These are phyloP conservation scores for Notothenia rossii DNA, from an alignment of 2,113 vertebrate species.

Conservation along the genomic window DNA sequence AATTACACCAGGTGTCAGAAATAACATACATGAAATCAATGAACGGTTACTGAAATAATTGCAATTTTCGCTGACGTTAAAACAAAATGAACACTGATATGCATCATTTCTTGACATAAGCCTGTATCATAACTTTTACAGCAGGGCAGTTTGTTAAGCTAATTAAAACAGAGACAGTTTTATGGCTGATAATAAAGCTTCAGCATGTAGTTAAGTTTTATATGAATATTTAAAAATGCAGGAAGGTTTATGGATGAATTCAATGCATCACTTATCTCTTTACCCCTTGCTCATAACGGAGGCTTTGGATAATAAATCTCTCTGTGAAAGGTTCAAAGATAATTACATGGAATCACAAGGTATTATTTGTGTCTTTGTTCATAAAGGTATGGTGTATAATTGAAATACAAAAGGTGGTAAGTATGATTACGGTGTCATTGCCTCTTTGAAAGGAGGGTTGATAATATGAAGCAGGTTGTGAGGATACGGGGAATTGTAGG, in stretches of 20 bases:
- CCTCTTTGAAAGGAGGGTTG: constrained; percentile 27
- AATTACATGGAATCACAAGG: constrained; percentile 59
- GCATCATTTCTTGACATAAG: constrained; percentile 6
- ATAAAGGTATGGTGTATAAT: constrained; percentile 50
- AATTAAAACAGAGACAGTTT: constrained; percentile 38
- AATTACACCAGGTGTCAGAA: neutral
- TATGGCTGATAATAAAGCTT: constrained; percentile 46
- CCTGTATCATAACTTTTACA: constrained; percentile 11
- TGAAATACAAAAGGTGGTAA: constrained; percentile 57
- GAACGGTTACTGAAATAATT: neutral
- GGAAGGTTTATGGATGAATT: constrained; percentile 14
- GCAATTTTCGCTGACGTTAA: neutral
- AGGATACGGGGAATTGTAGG: neutral
- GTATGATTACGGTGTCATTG: constrained; percentile 23
- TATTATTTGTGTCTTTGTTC: constrained; percentile 63
- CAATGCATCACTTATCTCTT: constrained; percentile 5
- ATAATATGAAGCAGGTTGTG: constrained; percentile 6
- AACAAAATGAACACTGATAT: neutral
- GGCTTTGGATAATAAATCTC: neutral
- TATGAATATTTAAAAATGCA: neutral
- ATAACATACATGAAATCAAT: neutral
- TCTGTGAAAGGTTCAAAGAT: constrained; percentile 30
- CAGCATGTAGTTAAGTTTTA: constrained; percentile 39
- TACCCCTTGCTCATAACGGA: neutral
- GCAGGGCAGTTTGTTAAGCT: constrained; percentile 23